These are phyloP conservation scores for Palythoa grandis DNA, from an alignment of 92 coral and sea anemone genomes.

Conservation along the genomic window DNA sequence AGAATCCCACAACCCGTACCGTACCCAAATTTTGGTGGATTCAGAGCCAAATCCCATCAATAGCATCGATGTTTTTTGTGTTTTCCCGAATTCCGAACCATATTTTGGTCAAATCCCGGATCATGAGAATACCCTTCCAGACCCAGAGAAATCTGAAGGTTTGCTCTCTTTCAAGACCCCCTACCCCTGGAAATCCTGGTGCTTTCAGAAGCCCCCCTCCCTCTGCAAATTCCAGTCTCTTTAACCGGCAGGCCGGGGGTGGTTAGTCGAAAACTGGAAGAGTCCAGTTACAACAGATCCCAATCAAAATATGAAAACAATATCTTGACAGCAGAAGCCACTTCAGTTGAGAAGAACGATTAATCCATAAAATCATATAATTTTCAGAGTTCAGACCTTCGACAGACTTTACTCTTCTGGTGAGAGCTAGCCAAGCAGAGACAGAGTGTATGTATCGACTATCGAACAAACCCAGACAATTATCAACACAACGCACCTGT, in stretches of 20 bases:
- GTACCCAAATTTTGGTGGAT: constrained; percentile 22
- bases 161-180: constrained; percentile 25
- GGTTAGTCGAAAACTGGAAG: constrained; percentile 35
- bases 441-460: constrained; percentile 34
- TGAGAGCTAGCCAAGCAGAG: constrained; percentile 42
- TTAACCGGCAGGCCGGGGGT: constrained; percentile 36
- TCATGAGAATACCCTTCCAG: constrained; percentile 32
- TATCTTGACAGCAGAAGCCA: constrained; percentile 42
- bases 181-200: constrained; percentile 36
- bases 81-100: constrained; percentile 22
- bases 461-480: constrained; percentile 36
- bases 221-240: constrained; percentile 34
- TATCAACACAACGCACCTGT: constrained; percentile 31
- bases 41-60: constrained; percentile 19
- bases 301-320: constrained; percentile 36
- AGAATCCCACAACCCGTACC: constrained; percentile 23
- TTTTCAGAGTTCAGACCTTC: constrained; percentile 39
- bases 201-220: constrained; percentile 38
- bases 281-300: constrained; percentile 42
- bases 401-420: constrained; percentile 35
- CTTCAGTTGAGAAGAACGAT: constrained; percentile 45
- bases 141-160: constrained; percentile 31
- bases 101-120: constrained; percentile 20
- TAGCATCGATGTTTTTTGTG: constrained; percentile 15
- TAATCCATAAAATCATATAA: constrained; percentile 8